These are phyloP conservation scores for Metopolophium dirhodum DNA, from an alignment of 1,140 invertebrate species.

Conservation along the genomic window DNA sequence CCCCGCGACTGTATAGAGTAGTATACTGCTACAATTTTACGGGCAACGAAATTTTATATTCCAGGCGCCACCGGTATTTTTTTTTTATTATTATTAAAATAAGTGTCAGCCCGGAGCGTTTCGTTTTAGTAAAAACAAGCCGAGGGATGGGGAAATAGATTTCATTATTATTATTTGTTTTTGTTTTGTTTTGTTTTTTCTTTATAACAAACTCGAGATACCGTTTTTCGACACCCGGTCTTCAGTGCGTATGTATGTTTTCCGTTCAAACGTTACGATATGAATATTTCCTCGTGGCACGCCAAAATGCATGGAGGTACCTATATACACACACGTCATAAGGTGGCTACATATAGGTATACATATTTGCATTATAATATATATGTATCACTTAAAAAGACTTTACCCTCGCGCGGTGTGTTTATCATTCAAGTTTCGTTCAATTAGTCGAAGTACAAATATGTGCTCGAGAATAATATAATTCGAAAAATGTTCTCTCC, in stretches of 20 bases:
- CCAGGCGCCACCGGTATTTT: constrained; percentile 52
- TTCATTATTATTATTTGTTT: not conserved
- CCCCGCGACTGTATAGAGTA: not conserved
- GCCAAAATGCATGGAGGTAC: not conserved
- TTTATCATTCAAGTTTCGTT: constrained; percentile 15
- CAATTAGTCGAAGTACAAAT: constrained; percentile 31
- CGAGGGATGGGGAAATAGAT: not conserved
- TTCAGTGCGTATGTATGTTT: not conserved
- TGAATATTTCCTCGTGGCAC: not conserved
- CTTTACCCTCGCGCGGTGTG: not conserved
- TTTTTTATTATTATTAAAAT: constrained; percentile 48
- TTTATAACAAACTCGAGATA: not conserved
- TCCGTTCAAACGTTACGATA: not conserved
- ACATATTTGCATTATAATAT: not conserved
- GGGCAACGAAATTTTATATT: constrained; percentile 44
- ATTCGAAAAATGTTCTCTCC: not conserved
- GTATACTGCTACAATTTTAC: not conserved
- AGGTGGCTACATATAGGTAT: too few relatives aligned
- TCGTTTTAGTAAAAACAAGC: not conserved
- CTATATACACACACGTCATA: not conserved
- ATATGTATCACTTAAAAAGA: not conserved
- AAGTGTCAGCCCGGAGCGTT: constrained; percentile 40
- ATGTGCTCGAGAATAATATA: not conserved
- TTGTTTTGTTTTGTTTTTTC: not conserved
- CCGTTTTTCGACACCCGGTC: not conserved